phyloP scores from a whole-genome alignment of 2,113 vertebrate species.

The Maccullochella peelii region DNA sequence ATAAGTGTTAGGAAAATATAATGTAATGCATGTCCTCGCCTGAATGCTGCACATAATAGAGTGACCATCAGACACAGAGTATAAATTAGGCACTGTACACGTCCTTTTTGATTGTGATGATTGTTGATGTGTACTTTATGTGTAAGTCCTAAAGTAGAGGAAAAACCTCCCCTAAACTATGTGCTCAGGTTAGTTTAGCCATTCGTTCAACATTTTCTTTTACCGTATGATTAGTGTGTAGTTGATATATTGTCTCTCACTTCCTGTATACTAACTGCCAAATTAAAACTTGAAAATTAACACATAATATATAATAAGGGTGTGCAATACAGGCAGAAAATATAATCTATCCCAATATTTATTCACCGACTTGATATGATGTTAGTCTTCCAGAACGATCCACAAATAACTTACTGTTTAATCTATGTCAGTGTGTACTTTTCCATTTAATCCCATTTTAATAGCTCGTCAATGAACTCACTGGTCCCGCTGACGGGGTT shows the following conservation, averaged over 20 bases:
- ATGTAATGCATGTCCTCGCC: too few species aligned
- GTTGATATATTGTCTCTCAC: neutral
- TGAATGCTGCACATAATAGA: too few species aligned
- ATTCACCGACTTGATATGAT: neutral
- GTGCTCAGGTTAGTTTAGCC: neutral
- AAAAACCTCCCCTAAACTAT: neutral
- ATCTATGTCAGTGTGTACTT: neutral
- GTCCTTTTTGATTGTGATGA: too few species aligned
- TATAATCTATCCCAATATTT: neutral
- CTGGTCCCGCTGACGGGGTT: neutral
- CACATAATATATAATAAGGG: neutral
- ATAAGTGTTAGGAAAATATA: too few species aligned
- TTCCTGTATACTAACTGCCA: neutral
- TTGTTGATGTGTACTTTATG: too few species aligned
- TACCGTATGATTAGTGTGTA: too few species aligned
- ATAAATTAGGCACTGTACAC: too few species aligned
- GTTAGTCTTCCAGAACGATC: neutral
- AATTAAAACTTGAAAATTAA: neutral
- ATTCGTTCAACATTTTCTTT: too few species aligned
- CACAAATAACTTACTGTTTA: too few species aligned
- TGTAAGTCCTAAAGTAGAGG: too few species aligned
- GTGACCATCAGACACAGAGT: too few species aligned
- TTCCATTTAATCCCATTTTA: neutral
- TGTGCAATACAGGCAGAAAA: neutral
- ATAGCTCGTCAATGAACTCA: neutral